phyloP scores from a whole-genome alignment of 2,888 invertebrate genomes.

The Scaeva pyrastri region DNA sequence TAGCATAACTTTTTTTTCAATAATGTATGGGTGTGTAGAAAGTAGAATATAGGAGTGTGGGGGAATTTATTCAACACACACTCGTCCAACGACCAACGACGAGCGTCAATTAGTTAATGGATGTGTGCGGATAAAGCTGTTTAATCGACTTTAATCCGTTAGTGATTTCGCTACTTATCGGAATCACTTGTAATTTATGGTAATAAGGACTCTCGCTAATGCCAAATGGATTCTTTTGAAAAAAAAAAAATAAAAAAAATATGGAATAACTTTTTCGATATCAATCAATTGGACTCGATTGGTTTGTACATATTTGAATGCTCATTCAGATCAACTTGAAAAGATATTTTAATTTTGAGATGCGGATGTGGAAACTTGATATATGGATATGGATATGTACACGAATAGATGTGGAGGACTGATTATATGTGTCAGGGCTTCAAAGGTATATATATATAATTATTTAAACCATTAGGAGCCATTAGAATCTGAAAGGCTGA shows the following conservation, averaged over 20 bases:
- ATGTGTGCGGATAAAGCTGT: slow-evolving; percentile 8
- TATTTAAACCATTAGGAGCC: no score
- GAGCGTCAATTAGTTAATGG: slow-evolving; percentile 66
- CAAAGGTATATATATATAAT: no score
- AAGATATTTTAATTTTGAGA: neutral
- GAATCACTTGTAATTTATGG: slow-evolving; percentile 26
- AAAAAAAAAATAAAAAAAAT: no score
- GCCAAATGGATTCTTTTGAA: slow-evolving; percentile 15
- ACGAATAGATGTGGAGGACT: no score
- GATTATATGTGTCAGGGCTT: no score
- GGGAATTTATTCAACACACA: slow-evolving; percentile 17
- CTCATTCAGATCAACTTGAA: slow-evolving; percentile 4
- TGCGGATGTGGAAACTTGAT: no score
- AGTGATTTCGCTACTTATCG: slow-evolving; percentile 20
- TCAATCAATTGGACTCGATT: slow-evolving; percentile 10
- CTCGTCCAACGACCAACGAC: no score
- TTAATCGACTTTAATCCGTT: slow-evolving; percentile 28
- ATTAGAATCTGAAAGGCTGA: no score
- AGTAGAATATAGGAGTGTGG: neutral
- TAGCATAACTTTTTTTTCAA: neutral
- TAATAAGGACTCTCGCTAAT: neutral
- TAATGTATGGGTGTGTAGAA: neutral
- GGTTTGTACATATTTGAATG: neutral
- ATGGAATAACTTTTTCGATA: no score
- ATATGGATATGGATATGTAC: no score